phyloP scores from a whole-genome alignment of 2,113 vertebrate genomes.

The Melanocharis versteri region DNA sequence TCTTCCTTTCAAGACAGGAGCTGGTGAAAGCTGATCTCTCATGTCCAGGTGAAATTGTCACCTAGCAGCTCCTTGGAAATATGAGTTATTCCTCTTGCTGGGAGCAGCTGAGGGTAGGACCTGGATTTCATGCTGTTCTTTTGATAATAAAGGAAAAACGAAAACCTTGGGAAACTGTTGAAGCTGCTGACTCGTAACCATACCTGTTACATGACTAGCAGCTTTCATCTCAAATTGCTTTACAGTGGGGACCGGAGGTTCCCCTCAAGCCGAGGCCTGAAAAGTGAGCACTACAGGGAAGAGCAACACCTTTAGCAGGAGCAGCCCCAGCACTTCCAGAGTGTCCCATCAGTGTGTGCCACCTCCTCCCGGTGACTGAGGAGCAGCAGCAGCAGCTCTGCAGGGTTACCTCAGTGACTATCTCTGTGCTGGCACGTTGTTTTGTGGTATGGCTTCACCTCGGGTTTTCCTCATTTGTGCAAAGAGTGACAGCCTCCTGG shows the following conservation, averaged over 20 bases:
- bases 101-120: background rate
- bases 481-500: background rate
- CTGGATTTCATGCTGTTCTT: background rate
- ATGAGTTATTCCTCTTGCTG: background rate
- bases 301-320: background rate
- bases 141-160: background rate
- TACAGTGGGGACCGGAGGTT: background rate
- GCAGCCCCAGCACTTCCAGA: background rate
- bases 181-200: background rate
- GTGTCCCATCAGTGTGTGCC: background rate
- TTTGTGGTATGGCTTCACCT: background rate
- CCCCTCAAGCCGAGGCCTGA: background rate
- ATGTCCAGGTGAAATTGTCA: background rate
- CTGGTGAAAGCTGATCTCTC: conserved; percentile 11
- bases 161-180: background rate
- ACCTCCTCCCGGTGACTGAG: background rate
- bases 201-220: background rate
- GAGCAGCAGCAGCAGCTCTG: background rate
- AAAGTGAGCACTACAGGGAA: background rate
- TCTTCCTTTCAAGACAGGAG: conserved; percentile 24
- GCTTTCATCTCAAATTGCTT: background rate
- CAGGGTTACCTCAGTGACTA: background rate
- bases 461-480: background rate
- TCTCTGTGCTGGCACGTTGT: background rate
- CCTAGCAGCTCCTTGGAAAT: background rate